Conservation (phyloP, 1,140 invertebrate species). For the Sycobia sp. region DNA sequence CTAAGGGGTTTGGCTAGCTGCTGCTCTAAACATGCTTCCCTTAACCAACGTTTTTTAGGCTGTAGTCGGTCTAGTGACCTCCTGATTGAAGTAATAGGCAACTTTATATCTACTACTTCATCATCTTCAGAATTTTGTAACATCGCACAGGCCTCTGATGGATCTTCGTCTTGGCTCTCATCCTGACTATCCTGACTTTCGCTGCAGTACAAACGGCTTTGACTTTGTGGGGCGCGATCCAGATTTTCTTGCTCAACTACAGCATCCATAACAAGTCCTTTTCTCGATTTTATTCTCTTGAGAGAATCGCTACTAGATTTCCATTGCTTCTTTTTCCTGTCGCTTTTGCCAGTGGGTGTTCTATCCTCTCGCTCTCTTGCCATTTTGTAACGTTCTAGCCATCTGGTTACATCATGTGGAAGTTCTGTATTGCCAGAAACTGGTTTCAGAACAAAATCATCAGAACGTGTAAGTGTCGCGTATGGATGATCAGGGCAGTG, state of each 20-base stretch:
- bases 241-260: constrained; percentile 55
- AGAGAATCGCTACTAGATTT: constrained; percentile 52
- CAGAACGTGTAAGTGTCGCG: constrained; percentile 64
- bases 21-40: constrained; percentile 65
- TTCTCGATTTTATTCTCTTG: constrained; percentile 53
- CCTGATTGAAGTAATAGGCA: constrained; percentile 48
- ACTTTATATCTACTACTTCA: constrained; percentile 41
- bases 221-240: constrained; percentile 43
- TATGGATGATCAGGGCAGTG: constrained; percentile 74
- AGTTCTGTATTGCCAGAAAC: constrained; percentile 62
- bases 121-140: constrained; percentile 55
- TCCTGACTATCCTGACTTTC: constrained; percentile 57
- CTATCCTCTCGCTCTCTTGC: constrained; percentile 58
- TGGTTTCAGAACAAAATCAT: constrained; percentile 63
- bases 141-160: constrained; percentile 45
- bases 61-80: constrained; percentile 59
- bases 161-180: constrained; percentile 59
- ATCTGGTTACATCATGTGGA: constrained; percentile 64
- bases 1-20: constrained; percentile 58
- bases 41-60: constrained; percentile 70
- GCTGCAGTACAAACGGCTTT: constrained; percentile 46
- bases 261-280: constrained; percentile 57
- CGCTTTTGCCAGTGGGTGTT: constrained; percentile 59
- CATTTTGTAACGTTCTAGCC: constrained; percentile 65
- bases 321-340: constrained; percentile 56